phyloP scores from a whole-genome alignment of 53 echinoderm and acorn worm genomes.

The Mesocentrotus franciscanus region DNA sequence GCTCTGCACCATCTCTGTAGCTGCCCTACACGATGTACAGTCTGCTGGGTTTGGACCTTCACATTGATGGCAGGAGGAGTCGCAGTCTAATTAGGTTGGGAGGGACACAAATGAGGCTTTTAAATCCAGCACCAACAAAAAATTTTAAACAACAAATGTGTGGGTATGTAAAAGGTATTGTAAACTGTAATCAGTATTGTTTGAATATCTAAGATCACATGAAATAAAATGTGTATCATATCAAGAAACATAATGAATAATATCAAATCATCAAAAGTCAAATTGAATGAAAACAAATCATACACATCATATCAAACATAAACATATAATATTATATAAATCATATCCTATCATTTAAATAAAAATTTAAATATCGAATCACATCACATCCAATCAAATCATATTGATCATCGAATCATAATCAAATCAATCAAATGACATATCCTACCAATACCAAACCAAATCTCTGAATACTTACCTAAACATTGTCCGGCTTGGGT shows the following conservation, averaged over 20 bases:
- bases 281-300: too few relatives aligned
- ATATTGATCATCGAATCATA: too few relatives aligned
- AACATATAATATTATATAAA: too few relatives aligned
- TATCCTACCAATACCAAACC: background rate
- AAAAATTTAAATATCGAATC: too few relatives aligned
- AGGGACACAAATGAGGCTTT: conserved; percentile 3
- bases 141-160: background rate
- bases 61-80: conserved; percentile 89
- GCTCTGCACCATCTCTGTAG: conserved; percentile 83
- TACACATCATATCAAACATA: too few relatives aligned
- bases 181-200: too few relatives aligned
- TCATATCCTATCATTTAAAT: too few relatives aligned
- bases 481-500: conserved; percentile 75
- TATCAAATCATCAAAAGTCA: background rate
- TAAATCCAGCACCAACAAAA: background rate
- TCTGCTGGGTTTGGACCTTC: conserved; percentile 73
- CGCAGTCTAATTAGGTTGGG: conserved; percentile 74
- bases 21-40: conserved; percentile 85
- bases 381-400: too few relatives aligned
- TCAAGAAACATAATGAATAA: background rate
- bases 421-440: too few relatives aligned
- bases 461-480: conserved; percentile 69
- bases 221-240: background rate
- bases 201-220: too few relatives aligned
- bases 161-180: too few relatives aligned